Base-by-base conservation (phyloP, 2,113 vertebrate species). In the Haemorhous mexicanus region DNA sequence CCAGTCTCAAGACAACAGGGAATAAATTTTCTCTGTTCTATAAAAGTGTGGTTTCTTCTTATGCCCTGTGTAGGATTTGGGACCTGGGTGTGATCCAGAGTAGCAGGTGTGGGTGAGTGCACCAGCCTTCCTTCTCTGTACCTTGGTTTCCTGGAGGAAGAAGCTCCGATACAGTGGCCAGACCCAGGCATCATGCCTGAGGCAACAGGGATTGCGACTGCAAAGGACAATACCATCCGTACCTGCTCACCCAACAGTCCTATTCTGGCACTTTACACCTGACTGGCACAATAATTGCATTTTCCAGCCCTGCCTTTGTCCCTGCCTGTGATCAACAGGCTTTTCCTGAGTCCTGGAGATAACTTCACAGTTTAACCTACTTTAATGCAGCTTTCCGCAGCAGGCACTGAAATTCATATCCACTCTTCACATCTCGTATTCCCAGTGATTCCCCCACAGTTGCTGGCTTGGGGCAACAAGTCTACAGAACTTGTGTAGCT, bases 401-500 rank as follows among this genome's bases (percentile, higher is more conserved):
- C 26, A 70, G 47, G 12, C 43, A 26, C 3, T 27, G 59, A 62
- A 84, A 91, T 73, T 52, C 44, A 27, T 9, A 79, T 27, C 26
- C n/a, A 62, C 5, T 63, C 26, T 63, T 84, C 56, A 44, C 13
- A 35, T n/a, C 13, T 41, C 22, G 7, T 39, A n/a, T 69, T 53
- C 24, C 12, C 53, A 67, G 44, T 22, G 32, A 79, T 26, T 68
- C 15, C 28, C 10, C 2, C 12, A 7, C 2, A 12, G n/a, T 47
- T 0, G 0, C 43, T 33, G 47, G 8, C 49, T 76, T 39, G 30
- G 52, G 66, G 43, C 13, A 74, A 24, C 32, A 78, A 53, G 12
- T 89, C 77, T 75, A 50, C 75, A 94, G 56, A 91, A 68, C 84
- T 32, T 33, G 16, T 59, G 27, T 55, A 79, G 78, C 75, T 95